These are phyloP conservation scores for Trididemnum clinides DNA, from an alignment of 23 tunicate genomes.

Conservation along the genomic window DNA sequence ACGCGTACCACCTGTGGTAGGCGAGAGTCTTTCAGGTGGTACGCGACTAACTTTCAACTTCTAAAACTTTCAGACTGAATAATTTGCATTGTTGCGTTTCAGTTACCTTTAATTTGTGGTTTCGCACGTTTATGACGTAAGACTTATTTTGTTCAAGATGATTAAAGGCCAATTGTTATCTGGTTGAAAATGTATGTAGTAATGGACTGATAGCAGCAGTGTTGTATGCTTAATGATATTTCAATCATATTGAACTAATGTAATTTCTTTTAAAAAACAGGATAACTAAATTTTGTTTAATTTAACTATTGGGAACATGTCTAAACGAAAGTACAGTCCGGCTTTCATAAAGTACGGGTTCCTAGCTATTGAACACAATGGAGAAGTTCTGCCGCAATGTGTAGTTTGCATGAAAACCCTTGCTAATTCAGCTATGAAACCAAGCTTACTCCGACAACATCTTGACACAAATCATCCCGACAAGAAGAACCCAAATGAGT, in stretches of 20 bases:
- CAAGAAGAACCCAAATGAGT: constrained; percentile 50
- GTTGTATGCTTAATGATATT: too few species aligned
- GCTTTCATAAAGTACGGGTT: neutral
- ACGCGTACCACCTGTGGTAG: constrained; percentile 54
- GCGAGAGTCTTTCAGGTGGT: constrained; percentile 59
- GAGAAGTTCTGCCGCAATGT: constrained; percentile 29
- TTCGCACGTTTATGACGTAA: constrained; percentile 33
- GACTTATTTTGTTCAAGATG: constrained; percentile 37
- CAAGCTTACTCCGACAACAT: constrained; percentile 46
- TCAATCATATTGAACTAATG: too few species aligned
- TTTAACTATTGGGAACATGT: constrained; percentile 27
- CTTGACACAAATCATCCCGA: constrained; percentile 56
- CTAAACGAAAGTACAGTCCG: too few species aligned
- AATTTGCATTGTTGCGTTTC: constrained; percentile 35
- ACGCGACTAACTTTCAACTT: constrained; percentile 35
- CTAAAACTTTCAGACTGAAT: constrained; percentile 32
- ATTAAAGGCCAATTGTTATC: too few species aligned
- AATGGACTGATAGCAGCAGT: too few species aligned
- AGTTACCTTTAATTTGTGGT: constrained; percentile 29
- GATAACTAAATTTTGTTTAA: constrained; percentile 2
- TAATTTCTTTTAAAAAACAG: too few species aligned
- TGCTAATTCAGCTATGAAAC: constrained; percentile 30
- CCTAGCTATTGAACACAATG: constrained; percentile 20
- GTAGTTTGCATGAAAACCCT: constrained; percentile 34
- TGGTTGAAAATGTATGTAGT: too few species aligned